These are phyloP conservation scores for Pelecanoides urinatrix DNA, from an alignment of 2,113 vertebrate species.

Conservation along the genomic window DNA sequence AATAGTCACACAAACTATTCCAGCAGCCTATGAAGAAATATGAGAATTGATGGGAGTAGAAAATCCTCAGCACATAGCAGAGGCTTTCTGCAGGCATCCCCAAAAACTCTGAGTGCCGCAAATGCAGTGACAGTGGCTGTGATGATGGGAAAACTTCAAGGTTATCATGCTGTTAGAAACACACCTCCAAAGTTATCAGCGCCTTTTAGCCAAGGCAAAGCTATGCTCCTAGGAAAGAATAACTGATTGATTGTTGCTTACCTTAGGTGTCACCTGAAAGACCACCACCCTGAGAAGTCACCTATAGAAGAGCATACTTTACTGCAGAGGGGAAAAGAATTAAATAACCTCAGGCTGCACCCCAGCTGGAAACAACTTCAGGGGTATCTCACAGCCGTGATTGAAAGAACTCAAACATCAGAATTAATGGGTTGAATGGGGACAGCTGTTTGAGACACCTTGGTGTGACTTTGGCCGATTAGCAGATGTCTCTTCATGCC, in stretches of 20 bases:
- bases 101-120: background rate
- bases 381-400: background rate
- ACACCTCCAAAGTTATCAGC: background rate
- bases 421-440: background rate
- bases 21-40: background rate
- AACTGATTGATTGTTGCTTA: background rate
- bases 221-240: background rate
- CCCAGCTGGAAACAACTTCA: background rate
- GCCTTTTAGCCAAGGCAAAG: background rate
- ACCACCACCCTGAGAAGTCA: background rate
- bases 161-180: background rate
- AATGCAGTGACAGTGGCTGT: background rate
- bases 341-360: background rate
- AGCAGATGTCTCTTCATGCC: background rate
- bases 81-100: background rate
- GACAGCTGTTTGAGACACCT: background rate
- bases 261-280: background rate
- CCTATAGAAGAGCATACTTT: background rate
- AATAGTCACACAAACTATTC: background rate
- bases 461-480: background rate
- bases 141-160: background rate
- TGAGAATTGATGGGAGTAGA: background rate
- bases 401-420: background rate
- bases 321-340: background rate
- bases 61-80: fast-evolving